Percentiles rank a stretch among this genome's conserved stretches.
Evolutionary conservation across 1,140 invertebrate genomes (phyloP).

Genomic region (Leptinotarsa undecemlineata): DNA sequence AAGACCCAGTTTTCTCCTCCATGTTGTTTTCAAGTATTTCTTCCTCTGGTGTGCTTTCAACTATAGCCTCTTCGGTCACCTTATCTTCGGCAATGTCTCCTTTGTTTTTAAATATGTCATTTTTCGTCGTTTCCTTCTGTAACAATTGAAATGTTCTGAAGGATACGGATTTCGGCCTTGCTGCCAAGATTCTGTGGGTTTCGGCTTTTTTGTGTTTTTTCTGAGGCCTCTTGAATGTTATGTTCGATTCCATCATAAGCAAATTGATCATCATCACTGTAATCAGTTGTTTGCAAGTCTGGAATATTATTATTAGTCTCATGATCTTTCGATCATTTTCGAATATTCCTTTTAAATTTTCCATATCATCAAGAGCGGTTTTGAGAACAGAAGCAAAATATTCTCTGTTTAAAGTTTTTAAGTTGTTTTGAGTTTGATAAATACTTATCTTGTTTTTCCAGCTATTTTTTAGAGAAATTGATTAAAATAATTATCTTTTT

Average conservation of each 20-base stretch:
- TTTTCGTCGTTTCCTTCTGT: no score
- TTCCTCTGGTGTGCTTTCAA: not conserved
- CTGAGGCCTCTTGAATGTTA: not conserved
- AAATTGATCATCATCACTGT: not conserved
- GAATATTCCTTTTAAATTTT: no score
- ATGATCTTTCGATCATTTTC: not conserved
- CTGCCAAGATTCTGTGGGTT: not conserved
- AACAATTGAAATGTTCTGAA: not conserved
- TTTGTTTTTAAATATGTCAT: not conserved
- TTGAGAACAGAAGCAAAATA: no score
- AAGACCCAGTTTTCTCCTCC: not conserved
- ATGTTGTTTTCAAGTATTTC: not conserved
- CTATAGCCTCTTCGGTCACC: not conserved
- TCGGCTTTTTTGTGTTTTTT: not conserved
- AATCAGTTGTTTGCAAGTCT: not conserved
- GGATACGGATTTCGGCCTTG: not conserved
- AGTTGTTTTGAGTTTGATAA: no score
- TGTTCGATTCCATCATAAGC: not conserved
- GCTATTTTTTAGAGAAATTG: no score
- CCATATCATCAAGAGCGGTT: no score
- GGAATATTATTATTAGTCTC: not conserved
- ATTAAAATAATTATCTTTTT: not conserved
- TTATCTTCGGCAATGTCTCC: not conserved
- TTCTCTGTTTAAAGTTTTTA: no score
- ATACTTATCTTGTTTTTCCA: no score